These are phyloP conservation scores for Phymatocera aterrima DNA, from an alignment of 2,888 invertebrate genomes.

Conservation along the genomic window DNA sequence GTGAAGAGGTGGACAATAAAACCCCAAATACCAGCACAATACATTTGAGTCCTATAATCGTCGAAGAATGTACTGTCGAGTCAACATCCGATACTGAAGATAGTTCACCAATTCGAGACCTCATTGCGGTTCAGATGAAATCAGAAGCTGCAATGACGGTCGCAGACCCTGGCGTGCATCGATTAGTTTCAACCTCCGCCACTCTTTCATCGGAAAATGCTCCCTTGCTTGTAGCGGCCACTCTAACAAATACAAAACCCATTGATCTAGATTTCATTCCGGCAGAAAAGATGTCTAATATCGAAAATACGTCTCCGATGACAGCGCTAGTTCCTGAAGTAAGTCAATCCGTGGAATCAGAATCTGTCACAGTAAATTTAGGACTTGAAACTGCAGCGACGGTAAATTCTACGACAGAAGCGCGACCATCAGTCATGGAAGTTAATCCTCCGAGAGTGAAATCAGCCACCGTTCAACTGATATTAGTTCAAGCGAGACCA, in stretches of 20 bases:
- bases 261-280: background rate
- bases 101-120: background rate
- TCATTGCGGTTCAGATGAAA: background rate
- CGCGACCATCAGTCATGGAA: background rate
- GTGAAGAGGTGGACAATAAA: background rate
- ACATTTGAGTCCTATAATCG: background rate
- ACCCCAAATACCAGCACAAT: background rate
- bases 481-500: constrained; percentile 9
- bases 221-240: background rate
- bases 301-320: background rate
- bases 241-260: background rate
- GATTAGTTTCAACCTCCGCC: background rate
- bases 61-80: background rate
- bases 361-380: background rate
- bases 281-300: background rate
- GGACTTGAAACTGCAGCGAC: background rate
- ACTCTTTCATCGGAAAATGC: background rate
- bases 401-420: constrained; percentile 9
- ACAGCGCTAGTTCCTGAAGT: background rate
- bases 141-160: background rate
- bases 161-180: background rate
- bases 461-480: constrained; percentile 13
- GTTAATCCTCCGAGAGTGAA: background rate
- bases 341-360: background rate
- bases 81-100: background rate